A percentile compares a stretch with the other conserved stretches of the same genome.
These are phyloP conservation scores for Heloderma charlesbogerti DNA, from an alignment of 2,113 vertebrate species.

Conservation along the genomic window DNA sequence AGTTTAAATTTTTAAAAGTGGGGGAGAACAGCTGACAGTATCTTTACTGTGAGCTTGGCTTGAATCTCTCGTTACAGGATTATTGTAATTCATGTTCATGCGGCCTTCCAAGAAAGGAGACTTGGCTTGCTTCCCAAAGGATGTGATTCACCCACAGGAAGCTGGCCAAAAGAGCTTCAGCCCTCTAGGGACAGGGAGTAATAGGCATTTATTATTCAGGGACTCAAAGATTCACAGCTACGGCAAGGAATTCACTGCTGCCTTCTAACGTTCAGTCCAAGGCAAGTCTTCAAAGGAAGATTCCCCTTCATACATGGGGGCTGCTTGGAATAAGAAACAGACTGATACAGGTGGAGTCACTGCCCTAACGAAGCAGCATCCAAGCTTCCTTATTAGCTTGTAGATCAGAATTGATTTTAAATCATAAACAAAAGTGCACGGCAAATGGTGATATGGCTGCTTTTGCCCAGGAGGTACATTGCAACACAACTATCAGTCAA, in stretches of 20 bases:
- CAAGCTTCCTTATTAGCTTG: constrained; percentile 12
- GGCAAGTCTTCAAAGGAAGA: constrained; percentile 45
- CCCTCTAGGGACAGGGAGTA: constrained; percentile 46
- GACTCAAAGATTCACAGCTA: constrained; percentile 20
- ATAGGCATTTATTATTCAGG: constrained; percentile 1
- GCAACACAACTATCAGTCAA: background rate
- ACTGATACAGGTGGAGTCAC: background rate
- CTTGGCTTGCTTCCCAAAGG: constrained; percentile 50
- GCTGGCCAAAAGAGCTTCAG: constrained; percentile 33
- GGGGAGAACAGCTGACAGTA: constrained; percentile 42
- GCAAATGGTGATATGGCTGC: background rate
- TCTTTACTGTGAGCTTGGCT: constrained; percentile 58
- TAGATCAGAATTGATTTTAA: constrained; percentile 3
- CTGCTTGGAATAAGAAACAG: background rate
- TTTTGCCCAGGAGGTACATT: background rate
- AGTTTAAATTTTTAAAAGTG: constrained; percentile 54
- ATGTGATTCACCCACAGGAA: constrained; percentile 26
- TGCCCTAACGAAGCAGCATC: background rate
- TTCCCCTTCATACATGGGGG: constrained; percentile 19
- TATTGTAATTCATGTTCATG: constrained; percentile 51
- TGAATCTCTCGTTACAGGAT: constrained; percentile 51
- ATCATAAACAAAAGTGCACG: background rate
- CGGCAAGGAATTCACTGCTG: constrained; percentile 59
- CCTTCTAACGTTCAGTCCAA: constrained; percentile 71
- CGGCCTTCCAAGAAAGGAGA: constrained; percentile 53